Evolutionary conservation across 2,797 vertebrate species (phyloP), one percentile per base, ranked within the genome.

Genomic region (Gouania willdenowi): DNA sequence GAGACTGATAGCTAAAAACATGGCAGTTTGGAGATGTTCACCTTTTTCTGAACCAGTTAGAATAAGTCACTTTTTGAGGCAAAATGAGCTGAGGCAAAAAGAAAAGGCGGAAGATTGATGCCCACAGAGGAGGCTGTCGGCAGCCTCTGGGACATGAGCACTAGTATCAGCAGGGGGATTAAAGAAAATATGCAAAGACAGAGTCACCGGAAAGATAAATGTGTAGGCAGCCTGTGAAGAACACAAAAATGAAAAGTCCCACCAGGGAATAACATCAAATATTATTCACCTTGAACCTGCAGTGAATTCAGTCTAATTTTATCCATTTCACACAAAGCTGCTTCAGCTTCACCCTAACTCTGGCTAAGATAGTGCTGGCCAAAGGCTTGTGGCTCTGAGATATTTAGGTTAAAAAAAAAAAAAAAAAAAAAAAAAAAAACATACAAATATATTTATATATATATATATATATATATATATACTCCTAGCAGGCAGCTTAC

Each of bases 151-250:
- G 84, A 86, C 56, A 53, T 51, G 53, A 69, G 69, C 69, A 58
- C 77, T 76, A 73, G 80, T 78, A 85, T 87, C 82, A 82, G 77
- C 82, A 81, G 59, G 79, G 82, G 85, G 81, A 85, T 88, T 87
- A 75, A 84, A 72, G 77, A 59, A 74, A 86, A 85, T 87, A 85
- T 87, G 83, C 83, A 85, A 71, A 81, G 75, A 64, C 83, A 71
- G 64, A 75, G 63, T 76, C 66, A 50, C 63, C 44, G 54, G 71
- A 77, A 89, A 89, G 88, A 89, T 87, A 87, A 88, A 90, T 89
- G 86, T 86, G 80, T 77, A 66, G 46, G 79, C 56, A 73, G 67
- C 67, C 70, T 68, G 73, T 77, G 79, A 87, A 71, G 70, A 90
- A 82, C 76, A 82, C 55, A 83, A 73, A 83, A 86, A 77, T 72